phyloP scores from a whole-genome alignment of 2,888 invertebrate genomes.

The Pachymerium ferrugineum region DNA sequence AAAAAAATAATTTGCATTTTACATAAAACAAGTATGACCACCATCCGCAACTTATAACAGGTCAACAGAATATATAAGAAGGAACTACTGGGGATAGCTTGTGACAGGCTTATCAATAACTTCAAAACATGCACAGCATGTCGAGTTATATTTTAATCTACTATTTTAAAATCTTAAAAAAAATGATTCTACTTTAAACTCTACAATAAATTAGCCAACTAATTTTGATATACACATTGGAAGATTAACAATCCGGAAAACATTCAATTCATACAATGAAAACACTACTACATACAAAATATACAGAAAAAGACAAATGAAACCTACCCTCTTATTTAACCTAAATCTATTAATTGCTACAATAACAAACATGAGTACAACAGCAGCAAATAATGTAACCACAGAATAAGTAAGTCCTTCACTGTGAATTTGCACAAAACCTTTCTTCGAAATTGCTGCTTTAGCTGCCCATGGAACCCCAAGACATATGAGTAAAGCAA shows the following conservation, averaged over 20 bases:
- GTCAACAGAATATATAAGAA: too few relatives aligned
- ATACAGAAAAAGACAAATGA: constrained; percentile 12
- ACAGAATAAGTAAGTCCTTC: not conserved
- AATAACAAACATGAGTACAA: constrained; percentile 8
- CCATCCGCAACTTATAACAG: too few relatives aligned
- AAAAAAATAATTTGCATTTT: too few relatives aligned
- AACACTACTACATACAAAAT: not conserved
- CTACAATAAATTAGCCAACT: not conserved
- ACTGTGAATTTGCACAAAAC: constrained; percentile 27
- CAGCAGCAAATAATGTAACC: not conserved
- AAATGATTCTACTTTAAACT: too few relatives aligned
- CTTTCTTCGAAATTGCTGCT: not conserved
- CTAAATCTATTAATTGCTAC: constrained; percentile 5
- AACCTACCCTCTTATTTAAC: constrained; percentile 28
- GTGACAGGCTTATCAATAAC: too few relatives aligned
- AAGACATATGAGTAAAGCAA: constrained; percentile 23
- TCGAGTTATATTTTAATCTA: too few relatives aligned
- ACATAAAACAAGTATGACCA: too few relatives aligned
- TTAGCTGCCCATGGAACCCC: constrained; percentile 21
- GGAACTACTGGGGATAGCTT: too few relatives aligned
- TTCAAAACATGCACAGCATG: too few relatives aligned
- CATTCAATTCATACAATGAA: constrained; percentile 20
- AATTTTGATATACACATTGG: not conserved
- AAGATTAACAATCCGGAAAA: constrained; percentile 2
- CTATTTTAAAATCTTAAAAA: too few relatives aligned